phyloP scores from a whole-genome alignment of 2,888 invertebrate genomes.

The Coelopa pilipes region DNA sequence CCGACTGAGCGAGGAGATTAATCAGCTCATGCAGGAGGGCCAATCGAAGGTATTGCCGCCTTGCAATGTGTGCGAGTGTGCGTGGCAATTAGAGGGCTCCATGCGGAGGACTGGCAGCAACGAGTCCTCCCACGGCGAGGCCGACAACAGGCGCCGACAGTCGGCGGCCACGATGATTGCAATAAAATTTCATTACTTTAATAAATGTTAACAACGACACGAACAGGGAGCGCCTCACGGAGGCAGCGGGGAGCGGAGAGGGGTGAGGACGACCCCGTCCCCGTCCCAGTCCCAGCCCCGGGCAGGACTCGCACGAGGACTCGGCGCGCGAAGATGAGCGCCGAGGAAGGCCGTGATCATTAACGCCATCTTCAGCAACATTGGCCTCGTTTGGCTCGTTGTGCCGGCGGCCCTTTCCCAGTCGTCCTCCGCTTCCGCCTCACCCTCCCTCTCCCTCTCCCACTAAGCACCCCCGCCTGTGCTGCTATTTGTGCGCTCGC shows the following conservation, averaged over 20 bases:
- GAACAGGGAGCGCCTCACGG: background rate
- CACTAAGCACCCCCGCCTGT: background rate
- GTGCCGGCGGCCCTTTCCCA: too few relatives aligned
- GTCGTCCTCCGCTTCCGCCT: background rate
- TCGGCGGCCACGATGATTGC: conserved; percentile 2
- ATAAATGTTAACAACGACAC: conserved; percentile 17
- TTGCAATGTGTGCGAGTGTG: conserved; percentile 5
- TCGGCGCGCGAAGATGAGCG: background rate
- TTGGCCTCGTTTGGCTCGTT: conserved; percentile 10
- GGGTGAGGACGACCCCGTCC: too few relatives aligned
- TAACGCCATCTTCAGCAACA: conserved; percentile 17
- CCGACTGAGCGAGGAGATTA: background rate
- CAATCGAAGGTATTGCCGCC: background rate
- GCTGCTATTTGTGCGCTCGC: background rate
- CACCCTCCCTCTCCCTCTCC: background rate
- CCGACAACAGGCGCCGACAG: background rate
- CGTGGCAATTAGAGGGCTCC: background rate
- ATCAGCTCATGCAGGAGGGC: background rate
- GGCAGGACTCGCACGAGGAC: background rate
- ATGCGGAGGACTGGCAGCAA: background rate
- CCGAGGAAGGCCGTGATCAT: background rate
- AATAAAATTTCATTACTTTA: conserved; percentile 26
- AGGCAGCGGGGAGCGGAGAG: background rate
- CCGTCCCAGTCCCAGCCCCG: background rate
- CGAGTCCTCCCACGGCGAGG: background rate